These are phyloP conservation scores for Coregonus ussuriensis DNA, from an alignment of 2,797 vertebrate genomes.

Conservation along the genomic window DNA sequence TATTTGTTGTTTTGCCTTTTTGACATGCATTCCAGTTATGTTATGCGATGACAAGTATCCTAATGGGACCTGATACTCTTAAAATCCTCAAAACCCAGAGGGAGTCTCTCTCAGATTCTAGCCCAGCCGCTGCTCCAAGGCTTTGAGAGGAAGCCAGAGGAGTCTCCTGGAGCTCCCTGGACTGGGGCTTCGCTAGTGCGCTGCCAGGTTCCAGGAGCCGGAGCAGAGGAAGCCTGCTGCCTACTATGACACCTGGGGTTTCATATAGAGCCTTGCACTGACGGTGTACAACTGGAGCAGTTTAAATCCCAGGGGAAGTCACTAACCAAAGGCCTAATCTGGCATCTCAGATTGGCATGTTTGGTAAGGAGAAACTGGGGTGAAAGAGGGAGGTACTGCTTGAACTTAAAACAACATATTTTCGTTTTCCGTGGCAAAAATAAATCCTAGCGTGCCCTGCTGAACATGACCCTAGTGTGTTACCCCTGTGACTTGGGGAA, in stretches of 20 bases:
- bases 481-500: background rate
- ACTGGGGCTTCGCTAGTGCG: background rate
- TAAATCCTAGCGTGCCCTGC: background rate
- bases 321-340: background rate
- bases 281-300: background rate
- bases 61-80: too few relatives aligned
- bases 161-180: background rate
- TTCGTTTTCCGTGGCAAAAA: too few relatives aligned
- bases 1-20: background rate
- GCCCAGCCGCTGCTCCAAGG: background rate
- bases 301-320: background rate
- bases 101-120: background rate
- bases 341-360: background rate
- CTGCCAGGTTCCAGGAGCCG: background rate
- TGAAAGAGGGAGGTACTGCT: background rate
- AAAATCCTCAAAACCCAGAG: background rate
- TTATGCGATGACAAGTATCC: too few relatives aligned
- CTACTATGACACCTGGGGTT: background rate
- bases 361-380: background rate
- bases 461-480: background rate
- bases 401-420: background rate
- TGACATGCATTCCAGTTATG: too few relatives aligned
- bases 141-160: background rate
- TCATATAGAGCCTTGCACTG: background rate
- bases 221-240: background rate